These are phyloP conservation scores for Drosophila neonasuta DNA, from an alignment of 2,888 invertebrate genomes.

Conservation along the genomic window DNA sequence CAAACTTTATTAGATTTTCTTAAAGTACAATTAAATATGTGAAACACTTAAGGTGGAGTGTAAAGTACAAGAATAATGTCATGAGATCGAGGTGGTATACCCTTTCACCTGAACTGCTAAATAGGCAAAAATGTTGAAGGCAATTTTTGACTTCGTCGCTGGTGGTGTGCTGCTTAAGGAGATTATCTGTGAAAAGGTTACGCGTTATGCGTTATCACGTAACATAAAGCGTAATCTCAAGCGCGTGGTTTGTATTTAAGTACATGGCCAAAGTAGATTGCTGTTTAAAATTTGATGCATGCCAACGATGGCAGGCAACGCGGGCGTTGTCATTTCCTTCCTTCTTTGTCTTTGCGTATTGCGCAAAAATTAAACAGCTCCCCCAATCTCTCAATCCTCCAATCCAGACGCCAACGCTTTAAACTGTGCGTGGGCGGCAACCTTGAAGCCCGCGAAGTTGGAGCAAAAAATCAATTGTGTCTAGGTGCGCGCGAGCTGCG, in stretches of 20 bases:
- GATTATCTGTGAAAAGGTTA: slow-evolving; percentile 79
- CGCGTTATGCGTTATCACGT: slow-evolving; percentile 78
- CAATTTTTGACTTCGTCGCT: slow-evolving; percentile 53
- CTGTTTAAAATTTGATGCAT: slow-evolving; percentile 77
- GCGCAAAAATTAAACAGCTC: slow-evolving; percentile 65
- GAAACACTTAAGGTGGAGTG: not conserved
- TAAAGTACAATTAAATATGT: slow-evolving; percentile 1
- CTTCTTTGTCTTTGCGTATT: slow-evolving; percentile 40
- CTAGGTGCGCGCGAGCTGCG: slow-evolving; percentile 51
- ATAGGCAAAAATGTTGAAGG: slow-evolving; percentile 46
- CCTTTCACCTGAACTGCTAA: slow-evolving; percentile 26
- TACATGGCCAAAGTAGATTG: slow-evolving; percentile 68
- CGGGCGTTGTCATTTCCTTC: slow-evolving; percentile 11
- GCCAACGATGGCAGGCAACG: slow-evolving; percentile 16
- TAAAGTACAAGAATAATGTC: not conserved
- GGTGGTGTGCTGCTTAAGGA: slow-evolving; percentile 61
- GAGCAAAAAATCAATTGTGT: slow-evolving; percentile 68
- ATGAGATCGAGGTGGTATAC: slow-evolving; percentile 9
- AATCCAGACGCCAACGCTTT: slow-evolving; percentile 27
- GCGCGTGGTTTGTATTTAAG: slow-evolving; percentile 74
- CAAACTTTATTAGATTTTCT: not conserved
- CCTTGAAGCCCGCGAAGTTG: slow-evolving; percentile 53
- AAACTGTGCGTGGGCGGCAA: slow-evolving; percentile 22
- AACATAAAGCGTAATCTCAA: slow-evolving; percentile 77
- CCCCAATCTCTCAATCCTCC: not conserved